Percentiles rank a stretch among this genome's conserved stretches.
Evolutionary conservation across 2,797 vertebrate genomes (phyloP).

Genomic region (Chiloscyllium punctatum): DNA sequence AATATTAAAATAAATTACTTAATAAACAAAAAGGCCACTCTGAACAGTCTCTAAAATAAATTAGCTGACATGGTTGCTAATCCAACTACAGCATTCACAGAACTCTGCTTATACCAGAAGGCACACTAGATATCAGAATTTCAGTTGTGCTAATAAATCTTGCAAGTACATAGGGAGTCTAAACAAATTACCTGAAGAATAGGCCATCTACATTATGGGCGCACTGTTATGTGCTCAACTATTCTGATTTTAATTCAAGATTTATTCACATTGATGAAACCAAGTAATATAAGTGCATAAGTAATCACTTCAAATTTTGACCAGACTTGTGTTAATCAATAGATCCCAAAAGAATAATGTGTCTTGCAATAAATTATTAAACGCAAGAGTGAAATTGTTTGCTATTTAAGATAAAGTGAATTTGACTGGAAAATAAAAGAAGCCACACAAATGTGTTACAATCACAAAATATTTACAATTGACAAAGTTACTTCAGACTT

Average conservation of each 20-base stretch:
- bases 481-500: neutral
- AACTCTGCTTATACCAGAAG: neutral
- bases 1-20: constrained; percentile 1
- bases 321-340: neutral
- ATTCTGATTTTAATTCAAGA: constrained; percentile 12
- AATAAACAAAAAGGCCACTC: constrained; percentile 1
- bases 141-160: neutral
- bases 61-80: neutral
- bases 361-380: neutral
- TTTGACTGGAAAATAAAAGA: neutral
- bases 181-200: constrained; percentile 15
- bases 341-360: neutral
- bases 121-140: neutral
- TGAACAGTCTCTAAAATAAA: constrained; percentile 1
- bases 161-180: neutral
- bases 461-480: neutral
- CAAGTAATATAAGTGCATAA: neutral
- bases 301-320: constrained; percentile 5
- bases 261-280: neutral
- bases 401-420: neutral
- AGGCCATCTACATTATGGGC: neutral
- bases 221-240: neutral
- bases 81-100: neutral
- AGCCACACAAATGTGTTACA: neutral
- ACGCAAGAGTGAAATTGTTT: neutral